phyloP scores from a whole-genome alignment of 2,888 invertebrate genomes.

The Diaperis boleti region DNA sequence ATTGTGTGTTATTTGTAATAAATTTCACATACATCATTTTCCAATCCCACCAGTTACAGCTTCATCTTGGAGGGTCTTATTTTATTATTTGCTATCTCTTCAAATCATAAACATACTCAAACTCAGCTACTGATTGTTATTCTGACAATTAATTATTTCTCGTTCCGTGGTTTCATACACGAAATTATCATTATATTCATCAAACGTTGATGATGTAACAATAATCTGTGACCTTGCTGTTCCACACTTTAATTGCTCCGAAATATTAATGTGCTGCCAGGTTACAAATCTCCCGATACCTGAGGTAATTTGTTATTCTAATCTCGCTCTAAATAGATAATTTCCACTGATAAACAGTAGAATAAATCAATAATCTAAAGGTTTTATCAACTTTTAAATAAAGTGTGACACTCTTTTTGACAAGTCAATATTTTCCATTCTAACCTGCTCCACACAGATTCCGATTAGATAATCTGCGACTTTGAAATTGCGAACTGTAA shows the following conservation, averaged over 20 bases:
- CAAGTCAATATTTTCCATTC: slow-evolving; percentile 33
- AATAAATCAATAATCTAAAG: slow-evolving; percentile 40
- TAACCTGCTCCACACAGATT: slow-evolving; percentile 35
- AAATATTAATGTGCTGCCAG: slow-evolving; percentile 29
- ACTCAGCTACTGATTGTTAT: too few species aligned
- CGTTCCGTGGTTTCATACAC: too few species aligned
- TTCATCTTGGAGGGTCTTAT: too few species aligned
- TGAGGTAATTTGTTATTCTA: slow-evolving; percentile 31
- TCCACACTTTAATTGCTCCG: slow-evolving; percentile 27
- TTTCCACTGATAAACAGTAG: slow-evolving; percentile 27
- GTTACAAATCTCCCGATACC: slow-evolving; percentile 16
- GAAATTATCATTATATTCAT: not conserved
- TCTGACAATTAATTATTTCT: too few species aligned
- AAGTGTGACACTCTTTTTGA: slow-evolving; percentile 34
- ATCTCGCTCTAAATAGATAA: slow-evolving; percentile 40
- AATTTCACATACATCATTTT: too few species aligned
- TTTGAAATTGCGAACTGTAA: slow-evolving; percentile 21
- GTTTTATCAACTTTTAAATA: slow-evolving; percentile 37
- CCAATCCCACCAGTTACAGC: too few species aligned
- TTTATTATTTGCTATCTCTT: too few species aligned
- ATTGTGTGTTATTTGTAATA: too few species aligned
- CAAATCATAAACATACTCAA: too few species aligned
- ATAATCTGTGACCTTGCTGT: slow-evolving; percentile 22
- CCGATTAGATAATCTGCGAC: slow-evolving; percentile 35
- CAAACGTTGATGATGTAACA: slow-evolving; percentile 7